Percentiles rank a stretch among this genome's conserved stretches.
Evolutionary conservation across 2,113 vertebrate genomes (phyloP).

Genomic region (Scolopax mira): DNA sequence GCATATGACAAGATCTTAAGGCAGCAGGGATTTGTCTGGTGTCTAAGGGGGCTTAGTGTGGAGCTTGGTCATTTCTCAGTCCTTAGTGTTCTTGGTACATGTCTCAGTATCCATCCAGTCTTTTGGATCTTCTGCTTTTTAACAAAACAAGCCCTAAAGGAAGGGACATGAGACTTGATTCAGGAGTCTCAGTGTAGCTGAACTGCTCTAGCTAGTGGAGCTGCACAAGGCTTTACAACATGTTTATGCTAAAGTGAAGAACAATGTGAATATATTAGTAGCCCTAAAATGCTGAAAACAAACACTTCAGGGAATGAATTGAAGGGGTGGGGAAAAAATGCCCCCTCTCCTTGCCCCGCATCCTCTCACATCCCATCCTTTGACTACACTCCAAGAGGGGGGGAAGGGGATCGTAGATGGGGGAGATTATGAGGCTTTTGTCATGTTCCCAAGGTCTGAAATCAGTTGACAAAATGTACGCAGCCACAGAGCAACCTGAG

Average conservation of each 20-base stretch:
- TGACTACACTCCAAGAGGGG: background rate
- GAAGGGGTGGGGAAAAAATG: background rate
- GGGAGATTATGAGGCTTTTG: background rate
- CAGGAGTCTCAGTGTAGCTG: background rate
- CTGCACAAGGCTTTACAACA: background rate
- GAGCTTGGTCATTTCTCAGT: background rate
- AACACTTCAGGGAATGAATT: background rate
- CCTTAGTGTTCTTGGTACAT: background rate
- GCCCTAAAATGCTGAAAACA: background rate
- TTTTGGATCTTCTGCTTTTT: background rate
- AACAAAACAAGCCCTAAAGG: background rate
- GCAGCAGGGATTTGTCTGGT: background rate
- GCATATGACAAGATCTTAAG: background rate
- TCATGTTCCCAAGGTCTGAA: background rate
- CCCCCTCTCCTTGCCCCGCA: background rate
- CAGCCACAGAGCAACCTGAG: background rate
- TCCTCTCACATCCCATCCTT: background rate
- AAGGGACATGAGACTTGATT: background rate
- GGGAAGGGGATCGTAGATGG: background rate
- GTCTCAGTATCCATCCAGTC: background rate
- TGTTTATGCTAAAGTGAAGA: background rate
- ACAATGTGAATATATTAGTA: background rate
- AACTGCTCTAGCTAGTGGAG: background rate
- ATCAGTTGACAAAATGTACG: background rate
- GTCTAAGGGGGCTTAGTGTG: background rate